Conservation (phyloP, 2,888 invertebrate genomes). For the Drosophila maculinotata region DNA sequence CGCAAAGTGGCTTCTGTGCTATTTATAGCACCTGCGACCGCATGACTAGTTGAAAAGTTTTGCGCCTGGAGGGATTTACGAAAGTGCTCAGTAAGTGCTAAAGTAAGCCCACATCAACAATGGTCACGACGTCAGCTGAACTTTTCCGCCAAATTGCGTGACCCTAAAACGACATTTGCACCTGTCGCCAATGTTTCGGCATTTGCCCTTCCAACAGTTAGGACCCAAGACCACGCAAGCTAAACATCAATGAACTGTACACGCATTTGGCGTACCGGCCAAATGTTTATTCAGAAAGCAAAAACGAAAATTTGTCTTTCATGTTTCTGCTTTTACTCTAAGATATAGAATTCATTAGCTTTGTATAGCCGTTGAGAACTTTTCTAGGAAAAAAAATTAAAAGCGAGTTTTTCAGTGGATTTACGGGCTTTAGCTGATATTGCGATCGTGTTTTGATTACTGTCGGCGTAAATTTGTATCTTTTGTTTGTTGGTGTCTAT, state of each 20-base stretch:
- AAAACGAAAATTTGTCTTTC: slow-evolving; percentile 20
- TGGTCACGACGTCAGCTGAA: slow-evolving; percentile 31
- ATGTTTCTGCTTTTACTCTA: slow-evolving; percentile 10
- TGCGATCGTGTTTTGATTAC: too few species aligned
- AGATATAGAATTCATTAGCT: background rate
- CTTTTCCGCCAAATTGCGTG: slow-evolving; percentile 53
- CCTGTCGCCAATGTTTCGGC: slow-evolving; percentile 43
- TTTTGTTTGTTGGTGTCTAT: too few species aligned
- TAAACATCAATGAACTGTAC: slow-evolving; percentile 12
- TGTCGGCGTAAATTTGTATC: too few species aligned
- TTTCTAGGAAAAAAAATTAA: background rate
- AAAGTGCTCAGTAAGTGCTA: slow-evolving; percentile 48
- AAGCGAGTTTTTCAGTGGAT: too few species aligned
- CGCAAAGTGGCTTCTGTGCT: slow-evolving; percentile 29
- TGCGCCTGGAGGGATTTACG: slow-evolving; percentile 17
- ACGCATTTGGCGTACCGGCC: slow-evolving; percentile 10
- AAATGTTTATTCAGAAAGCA: slow-evolving; percentile 27
- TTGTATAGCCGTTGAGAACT: background rate
- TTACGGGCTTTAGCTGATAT: too few species aligned
- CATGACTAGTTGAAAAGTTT: slow-evolving; percentile 47
- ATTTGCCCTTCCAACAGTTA: background rate
- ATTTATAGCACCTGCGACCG: slow-evolving; percentile 39
- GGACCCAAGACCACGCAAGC: background rate
- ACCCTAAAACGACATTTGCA: slow-evolving; percentile 61
- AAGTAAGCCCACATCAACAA: slow-evolving; percentile 22